Conservation (phyloP, 1,140 invertebrate species). For the Drosophila hydei region DNA sequence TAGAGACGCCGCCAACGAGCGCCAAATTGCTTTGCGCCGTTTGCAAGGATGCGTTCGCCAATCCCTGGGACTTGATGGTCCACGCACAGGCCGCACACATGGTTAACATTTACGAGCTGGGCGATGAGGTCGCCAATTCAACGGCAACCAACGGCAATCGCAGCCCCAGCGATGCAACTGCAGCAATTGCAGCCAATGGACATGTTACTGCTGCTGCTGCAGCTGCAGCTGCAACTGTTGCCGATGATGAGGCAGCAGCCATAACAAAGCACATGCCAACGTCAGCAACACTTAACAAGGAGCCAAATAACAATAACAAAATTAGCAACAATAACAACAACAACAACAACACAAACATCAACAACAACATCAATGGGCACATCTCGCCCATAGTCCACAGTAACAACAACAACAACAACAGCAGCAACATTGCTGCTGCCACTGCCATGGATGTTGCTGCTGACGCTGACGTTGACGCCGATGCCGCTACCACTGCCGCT, state of each 20-base stretch:
- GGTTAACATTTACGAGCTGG: slow-evolving; percentile 92
- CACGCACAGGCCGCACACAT: slow-evolving; percentile 92
- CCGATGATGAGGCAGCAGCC: slow-evolving; percentile 54
- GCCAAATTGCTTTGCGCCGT: slow-evolving; percentile 89
- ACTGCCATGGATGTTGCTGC: slow-evolving; percentile 41
- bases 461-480: slow-evolving; percentile 4
- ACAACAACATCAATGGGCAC: slow-evolving; percentile 55
- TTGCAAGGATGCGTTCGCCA: slow-evolving; percentile 91
- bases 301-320: slow-evolving; percentile 79
- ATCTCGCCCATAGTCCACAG: slow-evolving; percentile 56
- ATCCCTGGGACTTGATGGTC: slow-evolving; percentile 92
- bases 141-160: slow-evolving; percentile 25
- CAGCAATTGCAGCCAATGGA: slow-evolving; percentile 51
- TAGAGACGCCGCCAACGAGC: slow-evolving; percentile 84
- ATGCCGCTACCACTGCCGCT: slow-evolving; percentile 5
- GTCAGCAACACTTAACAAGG: slow-evolving; percentile 73
- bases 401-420: slow-evolving; percentile 6
- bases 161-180: slow-evolving; percentile 48
- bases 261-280: slow-evolving; percentile 65
- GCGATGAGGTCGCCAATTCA: slow-evolving; percentile 76
- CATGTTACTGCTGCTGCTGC: slow-evolving; percentile 28
- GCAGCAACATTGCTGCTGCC: slow-evolving; percentile 27
- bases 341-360: slow-evolving; percentile 29
- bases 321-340: slow-evolving; percentile 71
- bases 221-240: slow-evolving; percentile 26